Conservation (phyloP, 2,797 vertebrate species). For the Momotus momota region DNA sequence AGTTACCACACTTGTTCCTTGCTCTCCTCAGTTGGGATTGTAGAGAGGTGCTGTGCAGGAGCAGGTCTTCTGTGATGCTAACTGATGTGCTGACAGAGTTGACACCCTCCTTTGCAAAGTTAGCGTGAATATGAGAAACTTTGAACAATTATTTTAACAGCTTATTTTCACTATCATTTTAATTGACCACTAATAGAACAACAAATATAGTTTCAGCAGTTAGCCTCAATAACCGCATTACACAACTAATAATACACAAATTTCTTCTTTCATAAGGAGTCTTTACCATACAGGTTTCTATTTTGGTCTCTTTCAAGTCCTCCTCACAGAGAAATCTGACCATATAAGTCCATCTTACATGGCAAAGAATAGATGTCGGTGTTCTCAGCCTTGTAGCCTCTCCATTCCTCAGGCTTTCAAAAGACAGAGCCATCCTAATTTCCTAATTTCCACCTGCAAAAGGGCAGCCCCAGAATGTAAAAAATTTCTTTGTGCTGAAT, state of each 20-base stretch:
- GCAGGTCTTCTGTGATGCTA: neutral
- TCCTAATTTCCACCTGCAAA: neutral
- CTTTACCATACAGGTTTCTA: neutral
- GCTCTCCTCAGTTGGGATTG: neutral
- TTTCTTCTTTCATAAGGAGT: neutral
- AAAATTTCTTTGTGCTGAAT: neutral
- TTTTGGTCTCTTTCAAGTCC: neutral
- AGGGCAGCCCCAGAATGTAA: neutral
- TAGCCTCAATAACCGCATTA: neutral
- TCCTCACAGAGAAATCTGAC: neutral
- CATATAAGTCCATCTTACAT: neutral
- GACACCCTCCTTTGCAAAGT: neutral
- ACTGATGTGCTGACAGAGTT: neutral
- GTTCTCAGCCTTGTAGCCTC: neutral
- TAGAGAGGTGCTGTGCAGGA: neutral
- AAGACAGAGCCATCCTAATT: neutral
- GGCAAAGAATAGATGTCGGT: neutral
- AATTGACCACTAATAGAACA: neutral
- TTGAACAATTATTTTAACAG: neutral
- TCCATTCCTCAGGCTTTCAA: neutral
- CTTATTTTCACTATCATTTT: neutral
- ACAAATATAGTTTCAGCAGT: neutral
- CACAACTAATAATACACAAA: neutral
- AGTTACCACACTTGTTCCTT: rapidly evolving
- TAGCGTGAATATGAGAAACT: neutral